Conservation (phyloP, 2,797 vertebrate genomes). For the Carduelis carduelis region DNA sequence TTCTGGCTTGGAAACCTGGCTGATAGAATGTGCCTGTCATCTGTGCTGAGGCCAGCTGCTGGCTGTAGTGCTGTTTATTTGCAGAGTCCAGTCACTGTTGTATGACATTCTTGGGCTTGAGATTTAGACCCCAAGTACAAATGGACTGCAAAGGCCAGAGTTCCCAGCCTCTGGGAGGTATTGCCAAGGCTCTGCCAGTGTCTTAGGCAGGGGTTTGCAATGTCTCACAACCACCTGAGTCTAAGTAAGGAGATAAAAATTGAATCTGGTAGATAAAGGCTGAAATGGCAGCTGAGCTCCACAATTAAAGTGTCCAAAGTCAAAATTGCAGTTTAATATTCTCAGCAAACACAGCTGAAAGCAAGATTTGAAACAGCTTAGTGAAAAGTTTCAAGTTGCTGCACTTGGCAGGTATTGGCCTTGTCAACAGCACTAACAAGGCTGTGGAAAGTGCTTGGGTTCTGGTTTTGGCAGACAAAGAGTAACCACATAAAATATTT, state of each 20-base stretch:
- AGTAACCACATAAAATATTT: neutral
- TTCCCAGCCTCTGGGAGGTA: neutral
- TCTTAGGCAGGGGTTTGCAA: neutral
- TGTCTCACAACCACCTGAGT: neutral
- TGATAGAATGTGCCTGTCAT: rapidly evolving
- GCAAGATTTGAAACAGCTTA: neutral
- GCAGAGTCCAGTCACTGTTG: neutral
- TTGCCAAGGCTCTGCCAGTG: neutral
- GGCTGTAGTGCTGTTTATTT: neutral
- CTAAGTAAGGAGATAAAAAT: neutral
- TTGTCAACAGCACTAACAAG: neutral
- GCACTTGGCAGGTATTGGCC: neutral
- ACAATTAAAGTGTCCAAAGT: neutral
- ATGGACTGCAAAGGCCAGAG: neutral
- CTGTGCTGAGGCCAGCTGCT: neutral
- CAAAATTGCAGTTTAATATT: neutral
- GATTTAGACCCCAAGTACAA: neutral
- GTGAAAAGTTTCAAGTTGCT: neutral
- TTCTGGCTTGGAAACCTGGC: neutral
- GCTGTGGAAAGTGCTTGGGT: neutral
- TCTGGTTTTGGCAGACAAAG: neutral
- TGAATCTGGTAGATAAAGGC: neutral
- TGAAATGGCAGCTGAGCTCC: neutral
- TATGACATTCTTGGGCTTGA: neutral
- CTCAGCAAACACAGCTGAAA: neutral